Evolutionary conservation across 2,113 vertebrate species (phyloP).

Genomic region (Pavo muticus): DNA sequence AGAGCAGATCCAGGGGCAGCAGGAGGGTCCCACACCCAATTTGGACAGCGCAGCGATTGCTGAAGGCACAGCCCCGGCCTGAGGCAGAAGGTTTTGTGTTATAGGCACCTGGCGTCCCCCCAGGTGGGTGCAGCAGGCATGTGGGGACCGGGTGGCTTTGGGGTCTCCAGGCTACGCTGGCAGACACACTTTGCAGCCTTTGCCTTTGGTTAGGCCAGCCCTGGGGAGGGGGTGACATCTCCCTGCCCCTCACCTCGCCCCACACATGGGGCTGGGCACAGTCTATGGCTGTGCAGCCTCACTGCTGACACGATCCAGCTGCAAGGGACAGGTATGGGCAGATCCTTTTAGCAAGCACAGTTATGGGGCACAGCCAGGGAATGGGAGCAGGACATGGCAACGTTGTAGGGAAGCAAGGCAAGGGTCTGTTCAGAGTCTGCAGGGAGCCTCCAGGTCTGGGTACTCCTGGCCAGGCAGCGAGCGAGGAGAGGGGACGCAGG

Average conservation of each 20-base stretch:
- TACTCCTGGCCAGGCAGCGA: neutral
- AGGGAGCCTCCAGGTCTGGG: neutral
- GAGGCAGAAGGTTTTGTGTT: neutral
- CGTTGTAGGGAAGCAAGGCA: neutral
- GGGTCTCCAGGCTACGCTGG: neutral
- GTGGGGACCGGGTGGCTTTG: neutral
- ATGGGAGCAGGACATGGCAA: neutral
- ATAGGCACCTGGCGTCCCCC: neutral
- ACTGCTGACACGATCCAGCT: neutral
- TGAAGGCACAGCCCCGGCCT: neutral
- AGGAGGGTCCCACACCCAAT: neutral
- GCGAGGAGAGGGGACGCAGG: neutral
- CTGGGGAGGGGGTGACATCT: neutral
- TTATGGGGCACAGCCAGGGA: neutral
- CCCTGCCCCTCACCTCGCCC: neutral
- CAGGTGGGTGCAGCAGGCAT: neutral
- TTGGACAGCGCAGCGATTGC: neutral
- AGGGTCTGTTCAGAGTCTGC: neutral
- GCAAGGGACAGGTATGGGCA: rapidly evolving
- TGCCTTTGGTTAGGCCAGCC: neutral
- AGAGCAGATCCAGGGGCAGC: neutral
- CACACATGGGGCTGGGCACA: rapidly evolving
- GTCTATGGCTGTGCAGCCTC: neutral
- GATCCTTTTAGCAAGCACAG: neutral
- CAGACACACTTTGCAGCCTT: rapidly evolving